phyloP scores from a whole-genome alignment of 2,113 vertebrate genomes.

The Cettia cetti region DNA sequence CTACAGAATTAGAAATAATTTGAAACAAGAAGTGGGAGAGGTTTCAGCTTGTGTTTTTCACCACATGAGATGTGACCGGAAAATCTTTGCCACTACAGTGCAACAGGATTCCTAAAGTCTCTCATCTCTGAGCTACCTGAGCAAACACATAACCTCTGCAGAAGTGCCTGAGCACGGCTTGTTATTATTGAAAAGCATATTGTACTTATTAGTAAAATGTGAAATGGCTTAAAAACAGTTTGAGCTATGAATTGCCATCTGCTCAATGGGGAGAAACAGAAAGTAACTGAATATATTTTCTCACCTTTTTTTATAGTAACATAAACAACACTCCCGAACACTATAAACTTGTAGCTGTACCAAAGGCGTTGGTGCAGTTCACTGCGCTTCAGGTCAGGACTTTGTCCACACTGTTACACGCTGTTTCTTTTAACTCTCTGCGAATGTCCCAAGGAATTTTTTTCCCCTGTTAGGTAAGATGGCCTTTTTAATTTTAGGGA shows the following conservation, averaged over 20 bases:
- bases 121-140: conserved; percentile 58
- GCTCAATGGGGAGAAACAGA: conserved; percentile 69
- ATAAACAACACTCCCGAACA: conserved; percentile 74
- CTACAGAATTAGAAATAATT: conserved; percentile 35
- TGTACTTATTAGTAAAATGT: conserved; percentile 80
- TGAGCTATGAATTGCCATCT: conserved; percentile 76
- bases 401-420: conserved; percentile 27
- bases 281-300: conserved; percentile 78
- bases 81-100: conserved; percentile 1
- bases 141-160: conserved; percentile 40
- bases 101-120: conserved; percentile 44
- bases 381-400: conserved; percentile 54
- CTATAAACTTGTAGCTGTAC: conserved; percentile 63
- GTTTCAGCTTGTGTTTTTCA: conserved; percentile 34
- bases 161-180: conserved; percentile 48
- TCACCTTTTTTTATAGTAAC: conserved; percentile 77
- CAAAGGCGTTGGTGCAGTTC: conserved; percentile 56
- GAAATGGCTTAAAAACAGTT: conserved; percentile 76
- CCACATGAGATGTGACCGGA: not conserved
- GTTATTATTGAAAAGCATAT: conserved; percentile 73
- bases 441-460: conserved; percentile 8
- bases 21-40: conserved; percentile 34
- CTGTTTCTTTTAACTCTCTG: conserved; percentile 56
- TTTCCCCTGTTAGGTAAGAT: not conserved
- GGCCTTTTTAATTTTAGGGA: not conserved